Conservation (phyloP, 2,113 vertebrate genomes). For the Festucalex cinctus region DNA sequence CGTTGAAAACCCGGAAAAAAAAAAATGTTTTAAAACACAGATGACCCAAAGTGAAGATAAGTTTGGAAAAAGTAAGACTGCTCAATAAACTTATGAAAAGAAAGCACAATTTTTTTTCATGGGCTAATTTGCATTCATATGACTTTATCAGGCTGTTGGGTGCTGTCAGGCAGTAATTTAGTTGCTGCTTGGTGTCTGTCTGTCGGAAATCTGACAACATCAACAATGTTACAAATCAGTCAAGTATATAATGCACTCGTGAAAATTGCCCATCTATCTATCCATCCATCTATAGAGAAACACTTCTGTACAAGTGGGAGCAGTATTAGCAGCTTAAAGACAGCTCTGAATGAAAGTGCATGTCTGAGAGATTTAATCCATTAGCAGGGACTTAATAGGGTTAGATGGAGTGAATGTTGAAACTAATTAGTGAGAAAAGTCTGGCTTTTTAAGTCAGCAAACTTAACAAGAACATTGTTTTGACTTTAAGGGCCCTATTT, state of each 20-base stretch:
- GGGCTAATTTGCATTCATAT: not conserved
- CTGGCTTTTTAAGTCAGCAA: slow-evolving; percentile 24
- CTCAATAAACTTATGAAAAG: not conserved
- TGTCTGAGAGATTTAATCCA: slow-evolving; percentile 19
- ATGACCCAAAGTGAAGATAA: not conserved
- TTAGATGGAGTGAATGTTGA: slow-evolving; percentile 13
- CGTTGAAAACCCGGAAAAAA: too few relatives aligned
- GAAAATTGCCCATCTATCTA: not conserved
- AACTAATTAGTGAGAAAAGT: slow-evolving; percentile 26
- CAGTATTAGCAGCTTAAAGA: slow-evolving; percentile 6
- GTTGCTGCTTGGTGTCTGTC: not conserved
- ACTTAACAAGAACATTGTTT: slow-evolving; percentile 12
- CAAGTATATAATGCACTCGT: not conserved
- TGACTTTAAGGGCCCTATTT: too few relatives aligned
- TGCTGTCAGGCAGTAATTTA: not conserved
- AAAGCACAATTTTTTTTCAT: not conserved
- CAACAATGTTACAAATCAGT: not conserved
- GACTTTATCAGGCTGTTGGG: not conserved
- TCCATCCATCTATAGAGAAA: not conserved
- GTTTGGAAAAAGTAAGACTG: not conserved
- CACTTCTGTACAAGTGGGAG: not conserved
- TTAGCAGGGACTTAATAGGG: slow-evolving; percentile 7
- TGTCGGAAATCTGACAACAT: not conserved
- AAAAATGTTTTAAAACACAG: not conserved
- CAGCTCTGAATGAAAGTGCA: slow-evolving; percentile 17